Conservation (phyloP, 1,140 invertebrate genomes). For the Heliconius hermathena region DNA sequence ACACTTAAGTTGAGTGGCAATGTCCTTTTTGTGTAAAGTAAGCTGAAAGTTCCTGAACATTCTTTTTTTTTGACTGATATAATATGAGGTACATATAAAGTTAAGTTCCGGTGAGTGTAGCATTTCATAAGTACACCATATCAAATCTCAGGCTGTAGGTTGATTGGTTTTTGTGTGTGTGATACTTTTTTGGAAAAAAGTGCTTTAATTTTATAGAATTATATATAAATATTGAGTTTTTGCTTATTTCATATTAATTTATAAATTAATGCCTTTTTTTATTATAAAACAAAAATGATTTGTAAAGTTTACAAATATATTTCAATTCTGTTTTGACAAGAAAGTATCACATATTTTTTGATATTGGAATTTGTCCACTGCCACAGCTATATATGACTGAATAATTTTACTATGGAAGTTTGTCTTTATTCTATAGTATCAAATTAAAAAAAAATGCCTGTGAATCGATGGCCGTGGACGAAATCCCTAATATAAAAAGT, state of each 20-base stretch:
- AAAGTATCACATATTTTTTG: neutral
- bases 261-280: no score
- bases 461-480: neutral
- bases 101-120: constrained; percentile 7
- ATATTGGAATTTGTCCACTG: neutral
- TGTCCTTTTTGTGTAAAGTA: constrained; percentile 46
- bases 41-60: constrained; percentile 56
- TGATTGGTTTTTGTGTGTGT: neutral
- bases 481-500: neutral
- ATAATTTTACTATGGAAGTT: neutral
- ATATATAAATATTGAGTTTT: neutral
- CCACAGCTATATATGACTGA: neutral
- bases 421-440: neutral
- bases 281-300: neutral
- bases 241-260: neutral
- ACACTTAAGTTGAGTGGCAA: constrained; percentile 61
- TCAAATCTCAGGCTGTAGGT: constrained; percentile 2
- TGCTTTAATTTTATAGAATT: neutral
- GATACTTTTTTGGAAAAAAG: constrained; percentile 1
- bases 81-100: constrained; percentile 23
- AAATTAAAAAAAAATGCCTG: neutral
- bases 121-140: neutral
- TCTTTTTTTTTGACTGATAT: constrained; percentile 27
- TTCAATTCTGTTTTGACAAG: neutral
- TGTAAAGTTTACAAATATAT: neutral